Evolutionary conservation across 2,888 invertebrate genomes (phyloP).

Genomic region (Mimumesa dahlbomi): DNA sequence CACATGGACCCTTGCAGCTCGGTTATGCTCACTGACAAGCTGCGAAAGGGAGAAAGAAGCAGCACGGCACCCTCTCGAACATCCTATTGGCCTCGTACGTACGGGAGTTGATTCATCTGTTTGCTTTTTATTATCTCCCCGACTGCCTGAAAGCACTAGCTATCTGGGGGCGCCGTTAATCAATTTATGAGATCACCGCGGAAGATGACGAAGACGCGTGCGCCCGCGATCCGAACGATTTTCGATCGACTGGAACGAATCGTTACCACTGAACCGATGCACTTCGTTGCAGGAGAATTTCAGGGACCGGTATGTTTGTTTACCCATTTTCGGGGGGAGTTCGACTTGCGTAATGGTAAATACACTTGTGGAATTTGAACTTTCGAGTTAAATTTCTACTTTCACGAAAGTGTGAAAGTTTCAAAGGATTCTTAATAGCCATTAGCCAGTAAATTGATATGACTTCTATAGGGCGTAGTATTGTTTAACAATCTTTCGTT

Average conservation of each 20-base stretch:
- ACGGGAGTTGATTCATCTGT: slow-evolving; percentile 64
- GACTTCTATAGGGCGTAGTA: no score
- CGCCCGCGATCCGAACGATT: slow-evolving; percentile 26
- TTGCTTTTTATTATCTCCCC: slow-evolving; percentile 71
- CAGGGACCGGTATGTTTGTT: no score
- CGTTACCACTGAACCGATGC: neutral
- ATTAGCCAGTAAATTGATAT: no score
- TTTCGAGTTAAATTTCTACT: no score
- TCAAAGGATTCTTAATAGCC: no score
- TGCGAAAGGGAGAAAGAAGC: slow-evolving; percentile 23
- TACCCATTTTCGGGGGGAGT: no score
- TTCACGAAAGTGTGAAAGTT: no score
- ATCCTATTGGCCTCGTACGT: slow-evolving; percentile 24
- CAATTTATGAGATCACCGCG: slow-evolving; percentile 56
- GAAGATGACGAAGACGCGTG: slow-evolving; percentile 34
- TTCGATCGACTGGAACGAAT: slow-evolving; percentile 38
- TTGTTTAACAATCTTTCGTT: no score
- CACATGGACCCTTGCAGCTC: slow-evolving; percentile 65
- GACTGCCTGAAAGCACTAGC: slow-evolving; percentile 38
- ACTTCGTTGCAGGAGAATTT: no score
- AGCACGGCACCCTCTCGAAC: slow-evolving; percentile 1
- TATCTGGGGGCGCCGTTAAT: slow-evolving; percentile 47
- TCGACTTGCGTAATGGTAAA: no score
- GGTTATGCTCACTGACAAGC: slow-evolving; percentile 36
- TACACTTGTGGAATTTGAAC: no score